Conservation (phyloP, 2,888 invertebrate species). For the Polydesmus complanatus region DNA sequence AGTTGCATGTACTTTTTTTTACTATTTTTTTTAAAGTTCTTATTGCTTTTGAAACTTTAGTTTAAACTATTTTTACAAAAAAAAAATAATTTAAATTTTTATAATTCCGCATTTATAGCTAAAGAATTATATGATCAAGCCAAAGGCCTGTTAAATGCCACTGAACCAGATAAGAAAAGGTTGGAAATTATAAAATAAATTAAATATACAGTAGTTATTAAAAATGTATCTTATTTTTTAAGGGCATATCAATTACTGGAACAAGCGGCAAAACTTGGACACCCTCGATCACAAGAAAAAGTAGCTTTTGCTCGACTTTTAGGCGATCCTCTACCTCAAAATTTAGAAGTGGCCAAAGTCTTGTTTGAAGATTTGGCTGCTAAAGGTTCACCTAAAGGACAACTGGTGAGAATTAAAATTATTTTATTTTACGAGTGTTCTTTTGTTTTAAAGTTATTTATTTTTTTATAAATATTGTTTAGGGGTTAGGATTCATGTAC, state of each 20-base stretch:
- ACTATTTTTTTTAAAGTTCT: too few species aligned
- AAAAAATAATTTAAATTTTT: slow-evolving; percentile 18
- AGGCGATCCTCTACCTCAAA: slow-evolving; percentile 63
- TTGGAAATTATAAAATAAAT: not conserved
- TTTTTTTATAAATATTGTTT: not conserved
- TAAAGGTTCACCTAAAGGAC: slow-evolving; percentile 70
- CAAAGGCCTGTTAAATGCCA: slow-evolving; percentile 45
- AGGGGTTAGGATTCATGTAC: slow-evolving; percentile 76
- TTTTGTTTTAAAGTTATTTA: not conserved
- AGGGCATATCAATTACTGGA: slow-evolving; percentile 58
- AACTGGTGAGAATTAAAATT: slow-evolving; percentile 48
- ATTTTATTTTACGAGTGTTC: slow-evolving; percentile 3
- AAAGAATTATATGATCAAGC: slow-evolving; percentile 60
- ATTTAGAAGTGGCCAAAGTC: slow-evolving; percentile 56
- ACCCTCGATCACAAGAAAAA: slow-evolving; percentile 63
- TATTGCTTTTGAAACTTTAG: too few species aligned
- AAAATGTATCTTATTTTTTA: not conserved
- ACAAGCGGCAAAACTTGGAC: slow-evolving; percentile 65
- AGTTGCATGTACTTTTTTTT: not conserved
- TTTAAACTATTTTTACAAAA: too few species aligned
- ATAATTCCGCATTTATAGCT: too few species aligned
- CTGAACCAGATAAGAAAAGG: slow-evolving; percentile 22
- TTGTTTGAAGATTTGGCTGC: slow-evolving; percentile 62
- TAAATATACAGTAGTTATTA: not conserved
- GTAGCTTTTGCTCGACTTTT: slow-evolving; percentile 79